Percentiles rank a stretch among this genome's conserved stretches.
Conservation (phyloP, 2,797 vertebrate genomes). For the Acomys russatus region DNA sequence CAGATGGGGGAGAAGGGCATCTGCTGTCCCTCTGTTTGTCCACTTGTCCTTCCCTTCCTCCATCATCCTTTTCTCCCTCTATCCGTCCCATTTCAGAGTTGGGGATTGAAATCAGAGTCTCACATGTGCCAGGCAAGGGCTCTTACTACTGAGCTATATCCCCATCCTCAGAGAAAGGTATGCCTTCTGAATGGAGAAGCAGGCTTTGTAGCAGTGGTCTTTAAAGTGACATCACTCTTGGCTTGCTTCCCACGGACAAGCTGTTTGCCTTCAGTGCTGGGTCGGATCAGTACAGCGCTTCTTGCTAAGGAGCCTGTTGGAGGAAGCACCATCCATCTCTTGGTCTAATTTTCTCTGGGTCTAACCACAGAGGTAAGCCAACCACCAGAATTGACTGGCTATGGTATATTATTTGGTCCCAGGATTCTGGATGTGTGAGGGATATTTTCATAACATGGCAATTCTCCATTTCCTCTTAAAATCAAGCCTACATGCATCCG, state of each 20-base stretch:
- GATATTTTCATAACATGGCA: not conserved
- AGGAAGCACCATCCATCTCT: not conserved
- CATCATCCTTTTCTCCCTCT: not conserved
- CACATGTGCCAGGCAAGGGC: not conserved
- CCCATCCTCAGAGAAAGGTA: not conserved
- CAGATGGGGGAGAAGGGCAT: not conserved
- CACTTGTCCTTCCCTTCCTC: no score
- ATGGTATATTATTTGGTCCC: not conserved
- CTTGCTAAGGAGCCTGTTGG: not conserved
- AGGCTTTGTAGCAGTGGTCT: not conserved
- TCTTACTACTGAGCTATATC: not conserved
- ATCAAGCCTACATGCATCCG: not conserved
- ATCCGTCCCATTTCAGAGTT: not conserved
- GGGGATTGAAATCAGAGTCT: not conserved
- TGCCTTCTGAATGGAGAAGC: not conserved
- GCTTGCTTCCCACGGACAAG: not conserved
- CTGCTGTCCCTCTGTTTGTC: not conserved
- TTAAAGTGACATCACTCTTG: not conserved
- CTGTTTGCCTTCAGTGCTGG: not conserved
- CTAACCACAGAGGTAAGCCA: not conserved
- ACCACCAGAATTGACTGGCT: not conserved
- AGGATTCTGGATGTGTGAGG: not conserved
- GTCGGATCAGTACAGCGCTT: not conserved
- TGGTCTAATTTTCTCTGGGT: not conserved
- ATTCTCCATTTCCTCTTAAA: not conserved